Evolutionary conservation across 2,113 vertebrate genomes (phyloP).

Genomic region (Recurvirostra avosetta): DNA sequence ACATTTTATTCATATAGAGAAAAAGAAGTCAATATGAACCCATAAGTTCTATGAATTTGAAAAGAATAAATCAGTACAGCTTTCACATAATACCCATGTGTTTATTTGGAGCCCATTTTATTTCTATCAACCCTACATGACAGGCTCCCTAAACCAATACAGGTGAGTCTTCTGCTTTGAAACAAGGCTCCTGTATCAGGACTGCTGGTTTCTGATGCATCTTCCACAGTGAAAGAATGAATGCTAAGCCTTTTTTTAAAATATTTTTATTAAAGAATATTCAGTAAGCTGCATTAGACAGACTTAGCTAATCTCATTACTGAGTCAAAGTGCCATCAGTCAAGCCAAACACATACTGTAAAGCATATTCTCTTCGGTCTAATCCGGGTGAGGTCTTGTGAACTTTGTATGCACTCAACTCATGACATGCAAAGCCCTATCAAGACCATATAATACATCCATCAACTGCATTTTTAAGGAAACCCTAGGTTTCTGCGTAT

Average conservation of each 20-base stretch:
- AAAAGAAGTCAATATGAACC: not conserved
- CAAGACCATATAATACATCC: not conserved
- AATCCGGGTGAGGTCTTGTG: not conserved
- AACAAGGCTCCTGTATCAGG: not conserved
- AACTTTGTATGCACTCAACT: not conserved
- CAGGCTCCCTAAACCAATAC: not conserved
- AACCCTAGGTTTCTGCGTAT: not conserved
- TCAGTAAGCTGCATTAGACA: not conserved
- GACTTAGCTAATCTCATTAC: not conserved
- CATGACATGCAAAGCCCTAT: not conserved
- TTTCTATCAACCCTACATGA: not conserved
- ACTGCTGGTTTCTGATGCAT: not conserved
- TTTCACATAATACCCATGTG: accelerated
- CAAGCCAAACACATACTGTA: not conserved
- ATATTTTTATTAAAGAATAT: conserved; percentile 33
- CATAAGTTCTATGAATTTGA: accelerated
- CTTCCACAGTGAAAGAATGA: not conserved
- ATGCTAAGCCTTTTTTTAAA: not conserved
- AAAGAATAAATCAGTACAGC: not conserved
- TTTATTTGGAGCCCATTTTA: not conserved
- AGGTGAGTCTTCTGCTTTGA: not conserved
- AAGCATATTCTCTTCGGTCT: not conserved
- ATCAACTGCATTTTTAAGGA: not conserved
- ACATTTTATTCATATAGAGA: not conserved
- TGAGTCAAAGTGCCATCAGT: conserved; percentile 25